Evolutionary conservation across 92 coral and sea anemone species (phyloP).

Genomic region (Meandrina meandrites): DNA sequence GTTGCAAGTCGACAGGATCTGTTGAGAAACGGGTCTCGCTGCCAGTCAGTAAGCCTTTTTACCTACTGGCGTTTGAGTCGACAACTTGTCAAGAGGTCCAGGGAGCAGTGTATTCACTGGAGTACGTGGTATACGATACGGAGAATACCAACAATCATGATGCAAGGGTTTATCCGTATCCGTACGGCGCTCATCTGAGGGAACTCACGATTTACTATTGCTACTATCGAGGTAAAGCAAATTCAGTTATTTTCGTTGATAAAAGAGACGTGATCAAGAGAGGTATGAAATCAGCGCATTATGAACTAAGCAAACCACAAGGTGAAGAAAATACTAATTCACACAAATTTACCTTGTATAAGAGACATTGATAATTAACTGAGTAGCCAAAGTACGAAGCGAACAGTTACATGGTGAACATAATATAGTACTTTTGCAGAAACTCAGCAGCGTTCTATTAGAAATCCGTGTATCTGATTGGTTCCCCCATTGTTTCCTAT

Average conservation of each 20-base stretch:
- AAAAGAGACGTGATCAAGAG: too few species aligned
- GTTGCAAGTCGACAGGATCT: constrained; percentile 52
- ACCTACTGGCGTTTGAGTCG: constrained; percentile 47
- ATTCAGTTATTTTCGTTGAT: neutral
- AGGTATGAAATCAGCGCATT: too few species aligned
- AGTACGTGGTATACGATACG: constrained; percentile 55
- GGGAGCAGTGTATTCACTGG: constrained; percentile 46
- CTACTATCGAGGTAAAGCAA: constrained; percentile 55
- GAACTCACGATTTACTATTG: constrained; percentile 55
- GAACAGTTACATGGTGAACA: too few species aligned
- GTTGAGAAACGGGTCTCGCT: constrained; percentile 33
- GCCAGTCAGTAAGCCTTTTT: constrained; percentile 59
- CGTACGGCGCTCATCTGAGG: constrained; percentile 13
- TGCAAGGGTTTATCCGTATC: constrained; percentile 30
- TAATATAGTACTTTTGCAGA: too few species aligned
- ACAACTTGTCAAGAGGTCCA: constrained; percentile 63
- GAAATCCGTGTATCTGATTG: too few species aligned
- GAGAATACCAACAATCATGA: constrained; percentile 36
- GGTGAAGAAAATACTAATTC: too few species aligned
- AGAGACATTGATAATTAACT: too few species aligned
- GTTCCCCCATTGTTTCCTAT: too few species aligned
- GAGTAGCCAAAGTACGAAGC: too few species aligned
- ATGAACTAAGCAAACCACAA: too few species aligned
- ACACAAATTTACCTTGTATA: too few species aligned
- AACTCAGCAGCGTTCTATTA: too few species aligned